Conservation (phyloP, 2,888 invertebrate species). For the Gandaritis pyraliata region DNA sequence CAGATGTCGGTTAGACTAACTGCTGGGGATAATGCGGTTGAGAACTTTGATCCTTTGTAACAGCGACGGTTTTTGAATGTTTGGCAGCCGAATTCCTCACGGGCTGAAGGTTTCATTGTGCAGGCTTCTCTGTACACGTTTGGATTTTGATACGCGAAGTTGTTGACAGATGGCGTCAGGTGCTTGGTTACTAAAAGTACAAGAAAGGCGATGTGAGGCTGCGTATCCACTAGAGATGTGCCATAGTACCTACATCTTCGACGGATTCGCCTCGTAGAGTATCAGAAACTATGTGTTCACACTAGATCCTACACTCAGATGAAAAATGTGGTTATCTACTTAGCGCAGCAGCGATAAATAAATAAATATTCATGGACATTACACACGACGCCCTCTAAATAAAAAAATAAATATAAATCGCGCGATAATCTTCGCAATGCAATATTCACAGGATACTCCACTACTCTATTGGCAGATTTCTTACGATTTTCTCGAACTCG, state of each 20-base stretch:
- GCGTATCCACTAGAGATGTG: no score
- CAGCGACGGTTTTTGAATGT: constrained; percentile 42
- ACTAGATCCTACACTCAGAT: no score
- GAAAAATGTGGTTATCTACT: no score
- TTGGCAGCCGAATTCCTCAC: constrained; percentile 56
- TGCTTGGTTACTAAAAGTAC: constrained; percentile 55
- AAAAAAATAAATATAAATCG: no score
- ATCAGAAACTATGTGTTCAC: no score
- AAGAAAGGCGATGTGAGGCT: background rate
- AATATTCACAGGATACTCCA: no score
- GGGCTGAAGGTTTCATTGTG: constrained; percentile 69
- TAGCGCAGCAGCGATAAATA: no score
- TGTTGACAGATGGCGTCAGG: constrained; percentile 48
- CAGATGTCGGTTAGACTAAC: constrained; percentile 61
- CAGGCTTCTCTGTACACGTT: constrained; percentile 48
- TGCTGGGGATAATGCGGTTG: constrained; percentile 49
- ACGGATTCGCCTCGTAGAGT: no score
- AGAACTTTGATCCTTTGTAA: constrained; percentile 23
- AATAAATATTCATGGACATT: no score
- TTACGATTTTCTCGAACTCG: constrained; percentile 60
- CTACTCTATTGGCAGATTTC: constrained; percentile 23
- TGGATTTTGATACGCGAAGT: constrained; percentile 26
- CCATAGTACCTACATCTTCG: no score
- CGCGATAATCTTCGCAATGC: no score
- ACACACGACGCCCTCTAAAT: no score